Evolutionary conservation across 2,888 invertebrate genomes (phyloP), one percentile per base, ranked within the genome.

Genomic region (Pharmacophagus antenor): DNA sequence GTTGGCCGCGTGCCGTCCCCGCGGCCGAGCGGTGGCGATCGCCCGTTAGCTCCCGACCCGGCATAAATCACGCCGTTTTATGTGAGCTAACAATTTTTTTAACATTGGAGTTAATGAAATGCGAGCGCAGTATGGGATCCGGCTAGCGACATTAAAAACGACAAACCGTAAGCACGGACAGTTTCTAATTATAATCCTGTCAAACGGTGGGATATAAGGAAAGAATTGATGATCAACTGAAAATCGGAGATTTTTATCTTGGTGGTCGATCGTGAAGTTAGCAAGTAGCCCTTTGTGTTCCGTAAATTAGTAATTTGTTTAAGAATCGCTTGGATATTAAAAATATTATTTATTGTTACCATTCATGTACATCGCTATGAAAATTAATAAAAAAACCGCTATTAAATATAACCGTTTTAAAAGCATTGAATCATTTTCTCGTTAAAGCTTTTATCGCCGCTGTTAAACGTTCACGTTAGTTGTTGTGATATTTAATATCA

Each of bases 111-210:
- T 83, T 90, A 90, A 90, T 88, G 89, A 90, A 89, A 88, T 86
- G 86, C 89, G 88, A 84, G 84, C 88, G 79, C 90, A 88, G 89
- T 90, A 86, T 90, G 89, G 82, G 88, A 88, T 84, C 85, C 82
- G 76, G 73, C 85, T 84, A 88, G 88, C 85, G 88, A 89, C 89
- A 87, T 88, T 88, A 88, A 88, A 88, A 88, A 87, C 84, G 87
- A 86, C 84, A 86, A 82, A 84, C 85, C 83, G 80, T 84, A 84
- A 84, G 82, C 78, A 85, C 84, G 76, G 86, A 87, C 87, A 85
- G 85, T 85, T 88, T 89, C 87, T 88, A 88, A 90, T 90, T 90
- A 89, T 89, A 88, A 88, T 88, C 81, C 90, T 90, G 90, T 89
- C 89, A 90, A 86, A 88, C n/a, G 83, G 82, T 79, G 75, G 81